These are phyloP conservation scores for Cremastinae sp. DNA, from an alignment of 2,888 invertebrate species.

Conservation along the genomic window DNA sequence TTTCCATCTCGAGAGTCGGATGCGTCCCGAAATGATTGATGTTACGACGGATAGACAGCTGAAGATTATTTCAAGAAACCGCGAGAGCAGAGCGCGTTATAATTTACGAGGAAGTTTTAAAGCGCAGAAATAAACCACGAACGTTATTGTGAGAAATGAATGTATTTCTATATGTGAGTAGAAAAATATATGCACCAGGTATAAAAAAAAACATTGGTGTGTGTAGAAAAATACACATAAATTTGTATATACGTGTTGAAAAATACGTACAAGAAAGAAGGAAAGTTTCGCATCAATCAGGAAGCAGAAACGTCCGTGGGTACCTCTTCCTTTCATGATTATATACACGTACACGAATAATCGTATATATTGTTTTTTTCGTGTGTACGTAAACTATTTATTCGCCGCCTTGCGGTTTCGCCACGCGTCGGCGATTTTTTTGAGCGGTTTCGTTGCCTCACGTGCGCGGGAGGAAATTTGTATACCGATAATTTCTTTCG, in stretches of 20 bases:
- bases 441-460: conserved; percentile 14
- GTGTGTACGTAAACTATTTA: conserved; percentile 16
- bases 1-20: not conserved
- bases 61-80: conserved; percentile 40
- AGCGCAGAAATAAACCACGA: conserved; percentile 36
- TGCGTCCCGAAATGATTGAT: conserved; percentile 42
- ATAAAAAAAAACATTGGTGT: not conserved
- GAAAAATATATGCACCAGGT: no score
- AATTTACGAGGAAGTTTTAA: conserved; percentile 57
- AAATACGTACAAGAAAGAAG: conserved; percentile 45
- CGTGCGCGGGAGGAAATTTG: conserved; percentile 10
- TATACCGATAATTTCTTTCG: conserved; percentile 22
- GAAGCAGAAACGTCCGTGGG: conserved; percentile 50
- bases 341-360: not conserved
- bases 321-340: conserved; percentile 13
- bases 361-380: not conserved
- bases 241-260: not conserved
- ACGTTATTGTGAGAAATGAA: conserved; percentile 23
- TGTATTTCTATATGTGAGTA: not conserved
- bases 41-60: conserved; percentile 20
- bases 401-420: conserved; percentile 18
- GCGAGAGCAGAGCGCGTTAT: conserved; percentile 20
- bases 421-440: conserved; percentile 41
- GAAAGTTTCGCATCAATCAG: conserved; percentile 60
- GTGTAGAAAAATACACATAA: no score